Base-by-base conservation (phyloP, 92 coral and sea anemone species). In the Umimayanthus chanpuru region DNA sequence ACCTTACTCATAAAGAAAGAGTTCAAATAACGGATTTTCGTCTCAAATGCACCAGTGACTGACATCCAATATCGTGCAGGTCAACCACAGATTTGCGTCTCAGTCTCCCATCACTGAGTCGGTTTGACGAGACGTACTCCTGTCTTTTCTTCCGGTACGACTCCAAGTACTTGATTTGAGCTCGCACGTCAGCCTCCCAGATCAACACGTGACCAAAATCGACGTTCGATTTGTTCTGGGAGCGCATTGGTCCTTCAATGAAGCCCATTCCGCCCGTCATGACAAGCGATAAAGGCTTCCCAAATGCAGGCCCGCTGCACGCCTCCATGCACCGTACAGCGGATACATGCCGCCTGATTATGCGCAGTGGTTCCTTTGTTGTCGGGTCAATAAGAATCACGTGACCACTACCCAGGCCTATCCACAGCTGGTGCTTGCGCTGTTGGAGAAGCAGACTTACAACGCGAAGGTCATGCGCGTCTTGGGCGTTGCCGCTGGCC, bases 221-320 rank as follows among this genome's bases (percentile, higher is more conserved):
- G 18, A 79, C 80, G 30, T 92, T 93, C 6, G 91, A 76, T 58
- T 75, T 83, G 89, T 82, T 89, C 80, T 89, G 81, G 25, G 85
- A 85, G 73, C 91, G 85, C 32, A 92, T 88, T 18, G 95, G 97
- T 32, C 99, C 87, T 84, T 91, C 94, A 72, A 95, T 81, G 79
- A 95, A 97, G 15, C 99, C 98, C 98, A 95, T 92, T 81, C 98
- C 99, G 15, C 99, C 99, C 0, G 98, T 91, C 86, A 97, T 86
- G 68, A 97, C 93, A 15, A 96, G 85, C 9, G 99, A 95, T 15
- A 92, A 76, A 20, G 92, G 92, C 66, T 92, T 94, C 6, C 94
- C 93, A 82, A 71, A 85, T 8, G 92, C 55, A 39, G 96, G 87
- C 55, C 94, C 90, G 28, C 90, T 92, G 32, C 91, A 91, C 49